Evolutionary conservation across 1,140 invertebrate genomes (phyloP).

Genomic region (Dolichoris vasculosae): DNA sequence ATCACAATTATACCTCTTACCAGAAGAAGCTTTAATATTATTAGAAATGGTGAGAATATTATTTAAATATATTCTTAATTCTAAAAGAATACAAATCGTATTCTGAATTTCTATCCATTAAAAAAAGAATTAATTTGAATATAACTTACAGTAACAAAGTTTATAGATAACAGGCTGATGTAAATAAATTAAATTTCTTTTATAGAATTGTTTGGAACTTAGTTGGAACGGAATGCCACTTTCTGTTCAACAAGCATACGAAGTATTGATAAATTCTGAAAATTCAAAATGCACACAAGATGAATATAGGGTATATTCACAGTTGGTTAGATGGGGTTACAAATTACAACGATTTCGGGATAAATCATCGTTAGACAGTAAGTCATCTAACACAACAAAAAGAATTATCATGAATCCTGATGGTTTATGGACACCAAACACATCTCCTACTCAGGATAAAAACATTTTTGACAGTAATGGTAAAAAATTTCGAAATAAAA

Average conservation of each 20-base stretch:
- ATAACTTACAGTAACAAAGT: not conserved
- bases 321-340: constrained; percentile 77
- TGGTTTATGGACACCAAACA: constrained; percentile 58
- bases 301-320: constrained; percentile 79
- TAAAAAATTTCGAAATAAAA: not conserved
- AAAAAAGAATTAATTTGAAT: no score
- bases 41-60: constrained; percentile 77
- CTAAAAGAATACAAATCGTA: not conserved
- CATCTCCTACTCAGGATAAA: constrained; percentile 23
- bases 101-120: not conserved
- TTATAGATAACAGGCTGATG: not conserved
- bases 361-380: constrained; percentile 51
- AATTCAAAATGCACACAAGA: constrained; percentile 72
- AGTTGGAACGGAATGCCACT: constrained; percentile 75
- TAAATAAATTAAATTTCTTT: constrained; percentile 10
- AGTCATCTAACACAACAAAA: constrained; percentile 56
- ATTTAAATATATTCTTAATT: not conserved
- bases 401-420: constrained; percentile 68
- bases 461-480: constrained; percentile 50
- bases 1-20: constrained; percentile 74
- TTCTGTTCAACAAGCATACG: constrained; percentile 79
- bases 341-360: constrained; percentile 67
- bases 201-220: constrained; percentile 77
- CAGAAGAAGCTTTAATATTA: constrained; percentile 79
- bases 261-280: constrained; percentile 72